phyloP scores from a whole-genome alignment of 2,797 vertebrate genomes.

The Sciaenops ocellatus region DNA sequence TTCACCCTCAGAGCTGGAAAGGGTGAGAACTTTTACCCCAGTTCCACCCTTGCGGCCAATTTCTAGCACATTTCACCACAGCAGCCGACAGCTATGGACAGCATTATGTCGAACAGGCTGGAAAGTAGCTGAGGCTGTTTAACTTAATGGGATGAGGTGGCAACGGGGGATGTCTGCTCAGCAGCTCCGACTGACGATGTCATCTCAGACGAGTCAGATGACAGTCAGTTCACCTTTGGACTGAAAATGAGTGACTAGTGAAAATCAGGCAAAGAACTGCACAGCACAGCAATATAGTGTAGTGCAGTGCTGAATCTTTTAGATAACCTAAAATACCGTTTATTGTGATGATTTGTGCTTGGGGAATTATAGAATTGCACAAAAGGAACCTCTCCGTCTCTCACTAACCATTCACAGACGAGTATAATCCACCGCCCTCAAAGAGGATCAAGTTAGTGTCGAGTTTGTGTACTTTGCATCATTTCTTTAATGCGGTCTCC shows the following conservation, averaged over 20 bases:
- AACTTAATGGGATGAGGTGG: slow-evolving; percentile 56
- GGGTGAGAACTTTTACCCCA: slow-evolving; percentile 1
- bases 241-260: slow-evolving; percentile 46
- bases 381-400: not conserved
- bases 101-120: slow-evolving; percentile 17
- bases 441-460: slow-evolving; percentile 44
- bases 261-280: slow-evolving; percentile 38
- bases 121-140: slow-evolving; percentile 45
- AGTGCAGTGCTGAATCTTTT: not conserved
- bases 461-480: slow-evolving; percentile 49
- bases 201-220: slow-evolving; percentile 36
- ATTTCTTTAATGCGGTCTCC: slow-evolving; percentile 21
- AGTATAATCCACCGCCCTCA: slow-evolving; percentile 30
- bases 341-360: slow-evolving; percentile 31
- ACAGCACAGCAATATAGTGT: slow-evolving; percentile 12
- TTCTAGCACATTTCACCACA: slow-evolving; percentile 25
- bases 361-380: not conserved
- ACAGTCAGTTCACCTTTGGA: slow-evolving; percentile 37
- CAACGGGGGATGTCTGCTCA: slow-evolving; percentile 43
- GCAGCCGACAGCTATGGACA: slow-evolving; percentile 30
- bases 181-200: slow-evolving; percentile 54
- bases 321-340: slow-evolving; percentile 27
- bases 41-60: not conserved
- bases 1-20: slow-evolving; percentile 4
- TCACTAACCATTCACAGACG: slow-evolving; percentile 7